Evolutionary conservation across 2,113 vertebrate species (phyloP), one percentile per base, ranked within the genome.

Genomic region (Gadus chalcogrammus): DNA sequence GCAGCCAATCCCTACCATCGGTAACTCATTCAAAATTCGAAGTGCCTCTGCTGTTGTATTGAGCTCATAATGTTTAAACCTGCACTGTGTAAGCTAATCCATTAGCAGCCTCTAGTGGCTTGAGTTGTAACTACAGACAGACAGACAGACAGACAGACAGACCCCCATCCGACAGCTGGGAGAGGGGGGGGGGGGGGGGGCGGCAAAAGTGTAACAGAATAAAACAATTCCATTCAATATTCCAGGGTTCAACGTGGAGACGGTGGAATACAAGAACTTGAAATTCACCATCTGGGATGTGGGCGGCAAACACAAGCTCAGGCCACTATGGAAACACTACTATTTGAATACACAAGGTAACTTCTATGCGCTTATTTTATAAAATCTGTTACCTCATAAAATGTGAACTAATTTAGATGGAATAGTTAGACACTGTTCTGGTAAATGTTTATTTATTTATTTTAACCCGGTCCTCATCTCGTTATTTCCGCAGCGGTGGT

Each of bases 261-360:
- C 97, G 0, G 97, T 99, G 55, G 97, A 99, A 88, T 99, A 99
- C 81, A 99, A 98, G 93, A 99, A 99, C 84, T 79, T 99, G 69
- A 99, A 99, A 82, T 99, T 99, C 91, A 99, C 97, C 63, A 98
- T 99, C 90, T 99, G 97, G 97, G 97, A 99, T 75, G 97, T 99
- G 64, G 97, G 97, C 79, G 97, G 97, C 55, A 99, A 99, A 78
- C 97, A 99, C 68, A 99, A 98, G 82, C 92, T 98, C 76, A 91
- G 97, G 48, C 97, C 97, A 1, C 89, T 99, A 11, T 99, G 97
- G 97, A 99, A 99, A 80, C 97, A 99, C 90, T 99, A 98, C 87
- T 99, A 98, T 81, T 95, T 99, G 31, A 99, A 99, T 89, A 99
- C 97, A 0, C 97, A 99, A 95, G 97, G 97, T 98, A 91, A 73